phyloP scores from a whole-genome alignment of 2,113 vertebrate genomes.

The Phaethornis superciliosus region DNA sequence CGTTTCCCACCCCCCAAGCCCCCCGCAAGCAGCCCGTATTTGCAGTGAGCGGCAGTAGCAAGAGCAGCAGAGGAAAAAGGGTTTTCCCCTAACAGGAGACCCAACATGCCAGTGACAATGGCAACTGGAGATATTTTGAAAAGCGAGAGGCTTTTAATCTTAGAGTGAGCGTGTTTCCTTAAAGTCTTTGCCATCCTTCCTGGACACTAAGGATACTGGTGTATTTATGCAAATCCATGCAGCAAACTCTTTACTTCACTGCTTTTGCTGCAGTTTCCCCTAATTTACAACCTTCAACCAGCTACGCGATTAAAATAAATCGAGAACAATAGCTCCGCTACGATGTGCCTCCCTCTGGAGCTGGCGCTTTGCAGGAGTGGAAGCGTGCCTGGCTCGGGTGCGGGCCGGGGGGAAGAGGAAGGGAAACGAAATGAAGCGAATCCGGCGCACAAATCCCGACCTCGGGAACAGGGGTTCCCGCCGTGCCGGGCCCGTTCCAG shows the following conservation, averaged over 20 bases:
- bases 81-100: neutral
- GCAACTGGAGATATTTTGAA: neutral
- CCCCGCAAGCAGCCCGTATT: neutral
- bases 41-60: neutral
- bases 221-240: slow-evolving; percentile 55
- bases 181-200: neutral
- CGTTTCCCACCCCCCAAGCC: neutral
- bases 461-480: rapidly evolving
- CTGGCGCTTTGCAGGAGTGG: neutral
- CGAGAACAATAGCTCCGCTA: slow-evolving; percentile 1
- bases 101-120: neutral
- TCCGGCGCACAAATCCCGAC: neutral
- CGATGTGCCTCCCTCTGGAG: neutral
- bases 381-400: neutral
- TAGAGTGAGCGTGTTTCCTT: neutral
- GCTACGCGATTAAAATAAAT: neutral
- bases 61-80: neutral
- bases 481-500: neutral
- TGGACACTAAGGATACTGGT: neutral
- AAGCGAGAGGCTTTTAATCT: rapidly evolving
- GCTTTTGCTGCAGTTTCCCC: slow-evolving; percentile 16
- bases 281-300: neutral
- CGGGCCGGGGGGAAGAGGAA: neutral
- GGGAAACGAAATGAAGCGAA: neutral
- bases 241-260: slow-evolving; percentile 8